Percentiles rank a stretch among this genome's conserved stretches.
These are phyloP conservation scores for Macropodus opercularis DNA, from an alignment of 2,797 vertebrate species.

Conservation along the genomic window DNA sequence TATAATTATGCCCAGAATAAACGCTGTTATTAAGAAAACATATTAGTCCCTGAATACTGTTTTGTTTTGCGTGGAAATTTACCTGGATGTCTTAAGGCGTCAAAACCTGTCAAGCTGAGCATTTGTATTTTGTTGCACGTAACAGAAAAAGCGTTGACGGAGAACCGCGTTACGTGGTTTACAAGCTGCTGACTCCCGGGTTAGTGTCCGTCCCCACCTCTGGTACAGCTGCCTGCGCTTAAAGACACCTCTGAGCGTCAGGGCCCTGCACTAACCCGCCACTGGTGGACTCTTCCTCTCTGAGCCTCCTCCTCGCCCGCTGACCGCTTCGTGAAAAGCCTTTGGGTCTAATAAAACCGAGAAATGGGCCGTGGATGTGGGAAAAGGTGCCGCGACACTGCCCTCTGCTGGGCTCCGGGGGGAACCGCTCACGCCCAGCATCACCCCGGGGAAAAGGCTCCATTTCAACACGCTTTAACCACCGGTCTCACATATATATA, in stretches of 20 bases:
- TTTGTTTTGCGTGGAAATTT: no score
- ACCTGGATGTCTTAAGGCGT: slow-evolving; percentile 3
- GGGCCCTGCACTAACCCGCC: slow-evolving; percentile 35
- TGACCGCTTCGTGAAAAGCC: slow-evolving; percentile 32
- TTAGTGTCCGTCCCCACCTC: no score
- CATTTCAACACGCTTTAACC: slow-evolving; percentile 1
- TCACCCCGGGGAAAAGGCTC: neutral
- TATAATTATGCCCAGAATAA: slow-evolving; percentile 2
- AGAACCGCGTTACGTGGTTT: neutral
- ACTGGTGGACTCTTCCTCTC: slow-evolving; percentile 4
- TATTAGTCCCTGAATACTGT: neutral
- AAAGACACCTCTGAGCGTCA: no score
- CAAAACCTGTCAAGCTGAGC: neutral
- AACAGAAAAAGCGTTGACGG: neutral
- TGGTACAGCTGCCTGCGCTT: neutral
- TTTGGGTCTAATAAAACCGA: slow-evolving; percentile 16
- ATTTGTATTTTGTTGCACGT: neutral
- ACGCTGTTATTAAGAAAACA: slow-evolving; percentile 6
- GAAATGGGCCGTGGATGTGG: slow-evolving; percentile 16
- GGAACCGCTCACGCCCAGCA: slow-evolving; percentile 8
- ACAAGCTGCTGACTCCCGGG: neutral
- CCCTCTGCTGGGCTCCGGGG: slow-evolving; percentile 56
- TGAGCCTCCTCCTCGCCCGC: slow-evolving; percentile 35
- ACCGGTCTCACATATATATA: neutral
- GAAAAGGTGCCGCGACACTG: slow-evolving; percentile 20